phyloP scores from a whole-genome alignment of 2,888 invertebrate genomes.

The Aporophyla lueneburgensis region DNA sequence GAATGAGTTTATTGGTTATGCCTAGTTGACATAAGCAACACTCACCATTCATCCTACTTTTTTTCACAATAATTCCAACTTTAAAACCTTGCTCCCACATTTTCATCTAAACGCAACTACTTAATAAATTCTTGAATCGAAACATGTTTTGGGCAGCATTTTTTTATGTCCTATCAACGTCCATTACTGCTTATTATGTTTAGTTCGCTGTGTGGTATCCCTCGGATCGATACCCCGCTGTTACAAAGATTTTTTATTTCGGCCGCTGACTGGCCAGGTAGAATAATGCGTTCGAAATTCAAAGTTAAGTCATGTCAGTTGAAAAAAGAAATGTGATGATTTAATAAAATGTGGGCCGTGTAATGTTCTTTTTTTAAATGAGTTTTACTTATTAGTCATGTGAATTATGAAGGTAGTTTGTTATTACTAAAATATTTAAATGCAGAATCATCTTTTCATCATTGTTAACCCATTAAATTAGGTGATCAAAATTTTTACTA shows the following conservation, averaged over 20 bases:
- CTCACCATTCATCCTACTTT: slow-evolving; percentile 29
- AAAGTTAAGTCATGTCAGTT: slow-evolving; percentile 51
- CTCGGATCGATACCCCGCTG: slow-evolving; percentile 80
- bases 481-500: no score
- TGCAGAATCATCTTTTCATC: neutral
- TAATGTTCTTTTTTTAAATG: slow-evolving; percentile 40
- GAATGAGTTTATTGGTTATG: no score
- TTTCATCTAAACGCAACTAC: slow-evolving; percentile 55
- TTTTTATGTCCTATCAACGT: slow-evolving; percentile 80
- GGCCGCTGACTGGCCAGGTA: slow-evolving; percentile 61
- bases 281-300: slow-evolving; percentile 62
- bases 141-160: slow-evolving; percentile 63
- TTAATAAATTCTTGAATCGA: slow-evolving; percentile 59
- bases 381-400: slow-evolving; percentile 19
- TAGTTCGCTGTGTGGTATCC: slow-evolving; percentile 82
- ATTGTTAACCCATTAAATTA: no score
- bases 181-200: slow-evolving; percentile 86
- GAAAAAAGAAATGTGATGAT: slow-evolving; percentile 61
- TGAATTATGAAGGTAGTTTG: slow-evolving; percentile 3
- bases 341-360: slow-evolving; percentile 57
- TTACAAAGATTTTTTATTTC: slow-evolving; percentile 68
- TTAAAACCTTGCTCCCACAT: slow-evolving; percentile 43
- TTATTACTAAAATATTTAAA: slow-evolving; percentile 1
- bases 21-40: neutral
- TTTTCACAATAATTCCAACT: slow-evolving; percentile 2